phyloP scores from a whole-genome alignment of 2,888 invertebrate species.

The Yponomeuta plumbellus region DNA sequence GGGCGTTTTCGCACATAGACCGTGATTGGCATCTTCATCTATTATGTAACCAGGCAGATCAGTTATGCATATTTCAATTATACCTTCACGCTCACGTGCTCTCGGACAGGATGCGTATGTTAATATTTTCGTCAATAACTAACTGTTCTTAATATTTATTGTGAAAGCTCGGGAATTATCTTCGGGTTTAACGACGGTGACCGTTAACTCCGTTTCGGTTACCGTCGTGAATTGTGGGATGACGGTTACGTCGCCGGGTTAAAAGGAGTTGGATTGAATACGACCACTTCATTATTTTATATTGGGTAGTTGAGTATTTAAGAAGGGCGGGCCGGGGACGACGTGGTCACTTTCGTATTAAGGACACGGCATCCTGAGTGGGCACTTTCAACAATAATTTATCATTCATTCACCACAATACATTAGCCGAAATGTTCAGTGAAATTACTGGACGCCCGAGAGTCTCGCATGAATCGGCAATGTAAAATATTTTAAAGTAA shows the following conservation, averaged over 20 bases:
- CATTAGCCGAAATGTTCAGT: slow-evolving; percentile 17
- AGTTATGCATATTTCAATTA: slow-evolving; percentile 9
- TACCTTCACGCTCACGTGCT: background rate
- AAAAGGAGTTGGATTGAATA: slow-evolving; percentile 7
- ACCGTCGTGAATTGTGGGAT: slow-evolving; percentile 12
- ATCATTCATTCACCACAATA: slow-evolving; percentile 17
- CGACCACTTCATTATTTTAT: slow-evolving; percentile 15
- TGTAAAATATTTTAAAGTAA: slow-evolving; percentile 12
- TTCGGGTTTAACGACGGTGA: slow-evolving; percentile 1
- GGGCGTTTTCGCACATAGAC: background rate
- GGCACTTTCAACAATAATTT: slow-evolving; percentile 19
- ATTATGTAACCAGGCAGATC: slow-evolving; percentile 7
- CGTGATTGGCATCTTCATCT: slow-evolving; percentile 4
- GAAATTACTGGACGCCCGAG: slow-evolving; percentile 7
- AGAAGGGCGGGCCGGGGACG: background rate
- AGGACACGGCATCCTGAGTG: slow-evolving; percentile 6
- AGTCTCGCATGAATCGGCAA: slow-evolving; percentile 8
- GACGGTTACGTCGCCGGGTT: slow-evolving; percentile 3
- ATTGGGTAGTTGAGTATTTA: background rate
- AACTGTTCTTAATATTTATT: slow-evolving; percentile 15
- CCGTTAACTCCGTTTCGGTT: slow-evolving; percentile 16
- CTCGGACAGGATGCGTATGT: slow-evolving; percentile 12
- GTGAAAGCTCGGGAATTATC: slow-evolving; percentile 13
- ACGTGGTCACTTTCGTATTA: no score
- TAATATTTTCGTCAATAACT: slow-evolving; percentile 14